These are phyloP conservation scores for Rhincodon typus DNA, from an alignment of 2,797 vertebrate genomes.

Conservation along the genomic window DNA sequence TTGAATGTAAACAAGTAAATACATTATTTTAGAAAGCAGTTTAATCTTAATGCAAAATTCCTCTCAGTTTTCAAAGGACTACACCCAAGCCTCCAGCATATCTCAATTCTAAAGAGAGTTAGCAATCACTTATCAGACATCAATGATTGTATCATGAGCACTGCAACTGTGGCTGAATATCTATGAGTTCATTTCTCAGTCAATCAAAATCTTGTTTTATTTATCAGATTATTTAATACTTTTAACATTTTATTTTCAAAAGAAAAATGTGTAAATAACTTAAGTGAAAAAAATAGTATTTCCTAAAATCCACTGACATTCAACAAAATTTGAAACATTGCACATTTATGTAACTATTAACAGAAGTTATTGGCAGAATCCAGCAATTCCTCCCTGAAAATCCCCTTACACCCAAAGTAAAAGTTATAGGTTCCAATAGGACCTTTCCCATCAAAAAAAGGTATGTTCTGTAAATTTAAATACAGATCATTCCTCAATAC, in stretches of 20 bases:
- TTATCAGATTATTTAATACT: neutral
- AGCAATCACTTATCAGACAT: neutral
- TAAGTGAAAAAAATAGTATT: neutral
- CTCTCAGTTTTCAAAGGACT: neutral
- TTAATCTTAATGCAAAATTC: neutral
- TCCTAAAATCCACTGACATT: neutral
- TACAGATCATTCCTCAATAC: no score
- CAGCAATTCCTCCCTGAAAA: neutral
- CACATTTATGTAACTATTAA: neutral
- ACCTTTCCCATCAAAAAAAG: no score
- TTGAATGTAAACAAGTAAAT: neutral
- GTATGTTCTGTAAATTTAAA: no score
- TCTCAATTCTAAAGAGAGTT: neutral
- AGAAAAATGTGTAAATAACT: neutral
- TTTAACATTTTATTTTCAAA: neutral
- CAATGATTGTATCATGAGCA: neutral
- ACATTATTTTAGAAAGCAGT: neutral
- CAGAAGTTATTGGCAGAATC: neutral
- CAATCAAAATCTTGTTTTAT: neutral
- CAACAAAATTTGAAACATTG: neutral
- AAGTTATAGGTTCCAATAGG: no score
- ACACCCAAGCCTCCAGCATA: conserved; percentile 13
- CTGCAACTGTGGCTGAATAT: neutral
- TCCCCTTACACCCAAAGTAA: no score
- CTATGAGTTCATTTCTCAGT: neutral